Evolutionary conservation across 2,888 invertebrate genomes (phyloP).

Genomic region (Tridacna gigas): DNA sequence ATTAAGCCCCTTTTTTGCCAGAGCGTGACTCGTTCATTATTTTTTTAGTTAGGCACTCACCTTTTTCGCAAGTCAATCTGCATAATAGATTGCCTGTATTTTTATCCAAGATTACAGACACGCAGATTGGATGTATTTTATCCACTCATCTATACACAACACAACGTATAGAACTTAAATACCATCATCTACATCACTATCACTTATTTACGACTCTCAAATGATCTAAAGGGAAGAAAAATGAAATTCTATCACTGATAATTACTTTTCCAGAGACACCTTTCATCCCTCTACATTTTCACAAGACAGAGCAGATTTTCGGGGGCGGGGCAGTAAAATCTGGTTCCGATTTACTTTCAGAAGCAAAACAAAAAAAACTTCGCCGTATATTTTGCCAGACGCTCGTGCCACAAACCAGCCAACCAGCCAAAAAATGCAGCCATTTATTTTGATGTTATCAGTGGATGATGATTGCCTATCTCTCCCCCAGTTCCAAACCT

Average conservation of each 20-base stretch:
- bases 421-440: slow-evolving; percentile 5
- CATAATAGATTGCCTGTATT: no score
- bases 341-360: no score
- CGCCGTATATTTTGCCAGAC: no score
- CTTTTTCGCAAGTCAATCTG: no score
- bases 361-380: no score
- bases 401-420: neutral
- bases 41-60: no score
- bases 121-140: neutral
- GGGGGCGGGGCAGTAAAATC: no score
- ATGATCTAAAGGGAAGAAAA: slow-evolving; percentile 7
- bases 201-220: neutral
- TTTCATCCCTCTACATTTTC: neutral
- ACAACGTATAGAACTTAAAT: neutral
- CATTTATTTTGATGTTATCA: slow-evolving; percentile 21
- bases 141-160: slow-evolving; percentile 11
- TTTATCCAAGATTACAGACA: no score
- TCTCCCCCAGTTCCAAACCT: neutral
- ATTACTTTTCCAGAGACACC: slow-evolving; percentile 12
- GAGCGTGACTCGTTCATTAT: no score
- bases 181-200: neutral
- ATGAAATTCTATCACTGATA: slow-evolving; percentile 12
- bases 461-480: slow-evolving; percentile 5
- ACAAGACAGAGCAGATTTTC: neutral
- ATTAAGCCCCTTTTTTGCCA: no score